Conservation (phyloP, 1,140 invertebrate genomes). For the Drosophila grimshawi region DNA sequence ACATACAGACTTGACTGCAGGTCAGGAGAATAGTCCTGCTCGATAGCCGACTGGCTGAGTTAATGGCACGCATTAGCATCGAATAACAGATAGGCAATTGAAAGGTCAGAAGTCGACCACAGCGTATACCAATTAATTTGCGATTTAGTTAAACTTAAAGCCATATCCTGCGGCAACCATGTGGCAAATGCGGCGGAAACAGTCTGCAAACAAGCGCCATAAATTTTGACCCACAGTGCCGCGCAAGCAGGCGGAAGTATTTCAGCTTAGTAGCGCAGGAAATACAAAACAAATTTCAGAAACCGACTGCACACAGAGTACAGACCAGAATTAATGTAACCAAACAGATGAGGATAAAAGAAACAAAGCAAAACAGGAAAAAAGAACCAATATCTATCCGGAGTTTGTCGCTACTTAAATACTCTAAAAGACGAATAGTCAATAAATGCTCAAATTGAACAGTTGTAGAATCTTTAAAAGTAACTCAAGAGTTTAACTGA, state of each 20-base stretch:
- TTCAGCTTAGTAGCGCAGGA: conserved; percentile 64
- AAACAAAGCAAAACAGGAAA: conserved; percentile 31
- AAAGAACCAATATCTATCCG: conserved; percentile 8
- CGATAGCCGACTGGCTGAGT: conserved; percentile 20
- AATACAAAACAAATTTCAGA: conserved; percentile 76
- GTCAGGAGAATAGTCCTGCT: conserved; percentile 18
- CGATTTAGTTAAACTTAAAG: conserved; percentile 37
- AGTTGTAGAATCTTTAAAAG: background rate
- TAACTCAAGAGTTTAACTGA: too few species aligned
- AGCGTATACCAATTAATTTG: conserved; percentile 32
- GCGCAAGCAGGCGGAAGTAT: conserved; percentile 73
- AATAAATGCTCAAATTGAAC: background rate
- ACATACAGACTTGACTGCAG: conserved; percentile 11
- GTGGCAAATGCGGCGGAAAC: conserved; percentile 72
- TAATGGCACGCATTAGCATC: conserved; percentile 13
- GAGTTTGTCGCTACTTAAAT: conserved; percentile 38
- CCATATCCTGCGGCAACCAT: conserved; percentile 39
- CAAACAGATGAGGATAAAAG: conserved; percentile 40
- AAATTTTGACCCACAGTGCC: conserved; percentile 65
- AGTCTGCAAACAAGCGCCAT: conserved; percentile 65
- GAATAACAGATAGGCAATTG: conserved; percentile 4
- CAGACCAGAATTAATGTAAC: conserved; percentile 66
- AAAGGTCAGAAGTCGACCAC: conserved; percentile 46
- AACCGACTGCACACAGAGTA: conserved; percentile 11
- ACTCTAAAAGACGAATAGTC: conserved; percentile 29